Percentiles rank a stretch among this genome's conserved stretches.
These are phyloP conservation scores for Phrynocephalus forsythii DNA, from an alignment of 2,797 vertebrate genomes.

Conservation along the genomic window DNA sequence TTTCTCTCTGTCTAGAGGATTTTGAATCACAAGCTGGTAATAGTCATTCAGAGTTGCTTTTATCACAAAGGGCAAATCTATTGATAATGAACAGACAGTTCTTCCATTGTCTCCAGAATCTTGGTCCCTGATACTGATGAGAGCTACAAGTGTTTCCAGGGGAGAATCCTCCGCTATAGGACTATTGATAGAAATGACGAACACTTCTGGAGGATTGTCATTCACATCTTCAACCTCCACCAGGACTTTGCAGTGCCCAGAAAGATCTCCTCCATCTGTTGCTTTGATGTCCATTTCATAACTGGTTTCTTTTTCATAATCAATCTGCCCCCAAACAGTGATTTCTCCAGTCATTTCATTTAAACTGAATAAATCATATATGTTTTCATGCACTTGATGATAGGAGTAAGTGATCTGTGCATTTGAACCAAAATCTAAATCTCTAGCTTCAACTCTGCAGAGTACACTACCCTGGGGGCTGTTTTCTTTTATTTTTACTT, in stretches of 20 bases:
- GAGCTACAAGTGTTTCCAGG: slow-evolving; percentile 66
- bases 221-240: no score
- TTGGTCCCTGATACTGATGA: slow-evolving; percentile 20
- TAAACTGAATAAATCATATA: not conserved
- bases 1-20: no score
- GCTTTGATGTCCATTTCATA: slow-evolving; percentile 9
- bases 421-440: slow-evolving; percentile 49
- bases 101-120: no score
- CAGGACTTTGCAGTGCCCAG: no score
- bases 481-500: slow-evolving; percentile 5
- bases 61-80: no score
- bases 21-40: no score
- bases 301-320: slow-evolving; percentile 45
- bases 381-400: slow-evolving; percentile 12
- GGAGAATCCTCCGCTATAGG: slow-evolving; percentile 69
- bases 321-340: slow-evolving; percentile 47
- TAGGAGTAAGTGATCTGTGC: slow-evolving; percentile 66
- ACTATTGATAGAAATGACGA: slow-evolving; percentile 65
- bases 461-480: not conserved
- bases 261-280: no score
- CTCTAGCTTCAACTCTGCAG: not conserved
- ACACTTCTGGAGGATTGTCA: slow-evolving; percentile 38
- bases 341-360: slow-evolving; percentile 54
- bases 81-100: no score
- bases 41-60: no score